These are phyloP conservation scores for Indicator indicator DNA, from an alignment of 2,113 vertebrate genomes.

Conservation along the genomic window DNA sequence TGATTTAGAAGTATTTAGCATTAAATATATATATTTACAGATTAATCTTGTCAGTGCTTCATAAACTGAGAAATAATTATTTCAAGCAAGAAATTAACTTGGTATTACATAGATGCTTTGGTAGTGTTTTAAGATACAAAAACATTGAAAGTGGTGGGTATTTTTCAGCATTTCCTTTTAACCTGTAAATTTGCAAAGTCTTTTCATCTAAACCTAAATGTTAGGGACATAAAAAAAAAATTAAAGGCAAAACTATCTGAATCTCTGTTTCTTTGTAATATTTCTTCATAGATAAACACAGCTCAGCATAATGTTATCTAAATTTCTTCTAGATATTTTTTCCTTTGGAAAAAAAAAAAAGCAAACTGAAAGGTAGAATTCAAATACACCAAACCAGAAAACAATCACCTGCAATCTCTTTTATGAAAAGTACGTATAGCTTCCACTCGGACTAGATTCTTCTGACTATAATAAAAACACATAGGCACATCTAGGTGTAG, in stretches of 20 bases:
- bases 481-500: neutral
- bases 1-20: neutral
- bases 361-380: neutral
- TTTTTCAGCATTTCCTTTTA: neutral
- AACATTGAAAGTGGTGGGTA: fast-evolving
- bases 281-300: neutral
- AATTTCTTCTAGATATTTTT: neutral
- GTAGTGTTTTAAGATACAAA: neutral
- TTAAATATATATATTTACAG: neutral
- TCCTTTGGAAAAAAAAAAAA: neutral
- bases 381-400: neutral
- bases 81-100: neutral
- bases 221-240: neutral
- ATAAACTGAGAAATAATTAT: neutral
- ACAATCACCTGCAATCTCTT: neutral
- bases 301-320: neutral
- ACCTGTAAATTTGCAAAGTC: neutral
- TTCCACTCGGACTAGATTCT: neutral
- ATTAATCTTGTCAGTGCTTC: neutral
- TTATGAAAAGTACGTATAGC: neutral
- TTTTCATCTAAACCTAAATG: neutral
- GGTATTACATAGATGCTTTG: neutral
- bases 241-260: neutral
- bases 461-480: neutral
- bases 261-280: neutral